phyloP scores from a whole-genome alignment of 1,140 invertebrate species.

The Copidosoma floridanum region DNA sequence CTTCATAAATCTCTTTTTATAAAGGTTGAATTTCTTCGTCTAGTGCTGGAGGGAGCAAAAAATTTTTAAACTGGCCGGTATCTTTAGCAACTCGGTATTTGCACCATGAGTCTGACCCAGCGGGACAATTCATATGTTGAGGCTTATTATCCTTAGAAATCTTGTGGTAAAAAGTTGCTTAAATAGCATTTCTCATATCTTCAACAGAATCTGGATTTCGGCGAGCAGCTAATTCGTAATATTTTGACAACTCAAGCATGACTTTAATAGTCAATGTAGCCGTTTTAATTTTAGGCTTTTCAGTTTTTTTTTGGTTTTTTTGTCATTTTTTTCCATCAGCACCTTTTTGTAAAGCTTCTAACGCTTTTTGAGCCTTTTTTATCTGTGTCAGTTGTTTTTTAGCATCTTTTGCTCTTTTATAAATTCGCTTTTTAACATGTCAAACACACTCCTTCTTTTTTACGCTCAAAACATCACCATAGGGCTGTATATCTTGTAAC shows the following conservation, averaged over 20 bases:
- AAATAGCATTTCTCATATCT: background rate
- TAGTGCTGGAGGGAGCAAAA: background rate
- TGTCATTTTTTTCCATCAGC: no score
- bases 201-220: background rate
- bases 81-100: conserved; percentile 12
- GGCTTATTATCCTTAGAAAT: background rate
- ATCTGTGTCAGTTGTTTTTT: conserved; percentile 6
- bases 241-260: background rate
- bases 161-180: background rate
- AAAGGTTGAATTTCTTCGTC: background rate
- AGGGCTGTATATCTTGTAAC: background rate
- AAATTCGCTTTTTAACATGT: conserved; percentile 21
- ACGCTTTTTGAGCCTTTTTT: no score
- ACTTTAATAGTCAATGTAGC: background rate
- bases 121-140: background rate
- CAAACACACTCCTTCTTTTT: conserved; percentile 23
- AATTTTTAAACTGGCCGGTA: background rate
- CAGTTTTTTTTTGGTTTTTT: background rate
- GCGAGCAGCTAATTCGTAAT: no score
- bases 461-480: conserved; percentile 5
- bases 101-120: background rate
- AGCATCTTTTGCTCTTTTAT: conserved; percentile 4
- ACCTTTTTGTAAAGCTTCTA: no score
- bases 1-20: background rate
- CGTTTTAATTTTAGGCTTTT: background rate